Conservation (phyloP, 2,888 invertebrate genomes). For the Hypercompe scribonia region DNA sequence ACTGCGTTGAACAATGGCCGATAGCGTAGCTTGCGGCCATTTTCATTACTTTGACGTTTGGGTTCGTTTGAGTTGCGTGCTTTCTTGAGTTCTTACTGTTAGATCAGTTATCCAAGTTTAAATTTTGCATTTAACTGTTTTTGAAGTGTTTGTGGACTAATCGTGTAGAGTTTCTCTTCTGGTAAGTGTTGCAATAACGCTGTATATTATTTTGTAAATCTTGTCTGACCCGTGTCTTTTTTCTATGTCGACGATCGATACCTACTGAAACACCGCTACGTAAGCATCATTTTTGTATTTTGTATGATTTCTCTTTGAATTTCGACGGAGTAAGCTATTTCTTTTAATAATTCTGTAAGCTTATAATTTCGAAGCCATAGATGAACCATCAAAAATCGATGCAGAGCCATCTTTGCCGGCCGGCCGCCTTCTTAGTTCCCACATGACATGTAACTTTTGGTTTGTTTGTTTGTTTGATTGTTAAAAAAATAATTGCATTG, state of each 20-base stretch:
- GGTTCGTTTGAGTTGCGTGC: conserved; percentile 7
- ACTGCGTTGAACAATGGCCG: neutral
- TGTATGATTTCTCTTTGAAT: conserved; percentile 1
- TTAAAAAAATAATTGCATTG: neutral
- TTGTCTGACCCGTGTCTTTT: neutral
- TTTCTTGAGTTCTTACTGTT: neutral
- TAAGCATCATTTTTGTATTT: conserved; percentile 30
- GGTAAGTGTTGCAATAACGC: conserved; percentile 29
- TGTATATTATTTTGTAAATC: neutral
- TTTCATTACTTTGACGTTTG: conserved; percentile 40
- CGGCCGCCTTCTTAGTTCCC: neutral
- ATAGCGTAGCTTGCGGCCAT: conserved; percentile 27
- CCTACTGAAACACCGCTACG: conserved; percentile 31
- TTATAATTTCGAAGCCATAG: neutral
- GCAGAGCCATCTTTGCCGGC: conserved; percentile 4
- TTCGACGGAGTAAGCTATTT: neutral
- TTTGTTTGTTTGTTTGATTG: neutral
- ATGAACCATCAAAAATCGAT: neutral
- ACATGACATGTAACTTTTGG: neutral
- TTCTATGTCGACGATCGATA: conserved; percentile 22
- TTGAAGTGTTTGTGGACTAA: conserved; percentile 16
- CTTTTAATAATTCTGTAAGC: neutral
- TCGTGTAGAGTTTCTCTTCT: neutral
- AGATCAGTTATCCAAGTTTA: neutral
- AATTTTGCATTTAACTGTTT: neutral